Percentiles rank a stretch among this genome's conserved stretches.
Conservation (phyloP, 2,113 vertebrate species). For the Trachemys scripta region DNA sequence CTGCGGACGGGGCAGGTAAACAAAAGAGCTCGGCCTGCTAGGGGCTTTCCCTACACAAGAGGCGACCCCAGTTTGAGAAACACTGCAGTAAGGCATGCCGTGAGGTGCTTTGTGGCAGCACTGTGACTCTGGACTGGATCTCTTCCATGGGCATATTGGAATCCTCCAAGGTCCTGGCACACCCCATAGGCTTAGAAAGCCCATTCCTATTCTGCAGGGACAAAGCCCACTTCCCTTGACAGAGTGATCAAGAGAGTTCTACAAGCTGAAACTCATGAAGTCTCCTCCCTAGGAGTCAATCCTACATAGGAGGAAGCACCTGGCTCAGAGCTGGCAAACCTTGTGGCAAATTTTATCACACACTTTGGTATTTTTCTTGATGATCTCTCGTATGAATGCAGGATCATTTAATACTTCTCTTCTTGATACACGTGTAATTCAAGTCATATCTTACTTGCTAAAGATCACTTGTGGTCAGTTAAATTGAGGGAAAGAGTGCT, state of each 20-base stretch:
- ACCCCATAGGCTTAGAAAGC: neutral
- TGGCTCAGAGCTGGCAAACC: neutral
- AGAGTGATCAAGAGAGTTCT: neutral
- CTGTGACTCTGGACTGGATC: fast-evolving
- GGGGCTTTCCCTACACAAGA: too few species aligned
- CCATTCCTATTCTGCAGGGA: fast-evolving
- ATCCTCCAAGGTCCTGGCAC: neutral
- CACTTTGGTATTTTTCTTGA: neutral
- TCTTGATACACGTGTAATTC: neutral
- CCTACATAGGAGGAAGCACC: neutral
- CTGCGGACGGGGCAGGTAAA: too few species aligned
- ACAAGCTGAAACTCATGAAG: neutral
- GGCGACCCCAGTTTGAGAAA: too few species aligned
- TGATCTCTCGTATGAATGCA: neutral
- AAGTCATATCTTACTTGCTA: neutral
- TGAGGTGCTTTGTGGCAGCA: fast-evolving
- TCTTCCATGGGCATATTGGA: fast-evolving
- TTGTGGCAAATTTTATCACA: fast-evolving
- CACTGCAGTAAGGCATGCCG: neutral
- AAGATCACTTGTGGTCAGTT: neutral
- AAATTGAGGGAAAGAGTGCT: neutral
- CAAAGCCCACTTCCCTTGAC: fast-evolving
- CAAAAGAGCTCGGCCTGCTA: too few species aligned
- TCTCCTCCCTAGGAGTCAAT: neutral
- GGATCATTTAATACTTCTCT: neutral